Percentiles rank a stretch among this genome's conserved stretches.
Conservation (phyloP, 2,888 invertebrate species). For the Oxycera nigricornis region DNA sequence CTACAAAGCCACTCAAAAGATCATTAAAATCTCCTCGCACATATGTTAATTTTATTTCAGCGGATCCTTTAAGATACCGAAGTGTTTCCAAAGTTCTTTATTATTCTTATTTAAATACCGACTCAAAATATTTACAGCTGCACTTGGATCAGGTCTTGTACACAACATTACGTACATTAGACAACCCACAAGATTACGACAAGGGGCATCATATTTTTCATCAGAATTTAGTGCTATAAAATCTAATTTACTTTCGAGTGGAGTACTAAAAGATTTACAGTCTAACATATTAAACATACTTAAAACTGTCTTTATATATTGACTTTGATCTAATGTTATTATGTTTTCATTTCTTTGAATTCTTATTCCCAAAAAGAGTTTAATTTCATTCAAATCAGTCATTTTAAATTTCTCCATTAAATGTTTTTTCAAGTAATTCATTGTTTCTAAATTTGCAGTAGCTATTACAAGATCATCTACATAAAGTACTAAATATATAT, state of each 20-base stretch:
- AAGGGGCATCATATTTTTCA: conserved; percentile 49
- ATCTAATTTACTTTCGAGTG: conserved; percentile 49
- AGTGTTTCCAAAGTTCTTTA: conserved; percentile 49
- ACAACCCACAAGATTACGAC: conserved; percentile 48
- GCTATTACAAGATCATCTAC: conserved; percentile 46
- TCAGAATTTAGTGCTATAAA: conserved; percentile 50
- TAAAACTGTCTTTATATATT: conserved; percentile 49
- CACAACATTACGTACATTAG: conserved; percentile 48
- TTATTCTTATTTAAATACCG: conserved; percentile 49
- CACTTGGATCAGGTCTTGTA: conserved; percentile 46
- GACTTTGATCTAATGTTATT: conserved; percentile 45
- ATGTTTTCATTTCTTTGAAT: conserved; percentile 41
- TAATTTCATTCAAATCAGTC: conserved; percentile 48
- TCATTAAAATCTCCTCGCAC: conserved; percentile 38
- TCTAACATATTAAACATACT: conserved; percentile 50
- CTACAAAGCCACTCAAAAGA: conserved; percentile 42
- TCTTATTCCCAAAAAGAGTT: conserved; percentile 48
- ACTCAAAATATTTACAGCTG: conserved; percentile 34
- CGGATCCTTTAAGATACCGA: conserved; percentile 31
- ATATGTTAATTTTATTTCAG: conserved; percentile 43
- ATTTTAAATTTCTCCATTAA: conserved; percentile 48
- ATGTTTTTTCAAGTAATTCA: conserved; percentile 48
- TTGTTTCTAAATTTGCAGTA: conserved; percentile 4
- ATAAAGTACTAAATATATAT: conserved; percentile 47
- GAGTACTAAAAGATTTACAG: conserved; percentile 48